Evolutionary conservation across 2,888 invertebrate genomes (phyloP).

Genomic region (Capitulum mitella): DNA sequence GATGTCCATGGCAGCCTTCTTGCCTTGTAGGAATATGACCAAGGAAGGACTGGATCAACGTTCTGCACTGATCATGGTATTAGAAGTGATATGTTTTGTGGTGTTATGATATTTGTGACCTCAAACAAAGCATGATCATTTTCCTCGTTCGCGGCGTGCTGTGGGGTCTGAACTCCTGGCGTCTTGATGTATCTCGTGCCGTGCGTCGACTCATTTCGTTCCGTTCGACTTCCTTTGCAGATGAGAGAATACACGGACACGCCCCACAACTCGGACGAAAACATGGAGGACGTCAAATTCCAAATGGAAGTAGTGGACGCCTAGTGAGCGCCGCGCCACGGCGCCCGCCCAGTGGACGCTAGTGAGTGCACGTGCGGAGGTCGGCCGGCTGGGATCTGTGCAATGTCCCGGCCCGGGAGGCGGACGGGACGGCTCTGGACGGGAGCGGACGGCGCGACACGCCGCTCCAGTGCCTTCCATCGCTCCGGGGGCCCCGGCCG

Average conservation of each 20-base stretch:
- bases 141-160: too few relatives aligned
- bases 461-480: not conserved
- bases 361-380: not conserved
- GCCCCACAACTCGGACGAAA: slow-evolving; percentile 9
- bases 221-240: not conserved
- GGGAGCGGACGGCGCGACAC: not conserved
- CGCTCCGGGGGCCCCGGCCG: not conserved
- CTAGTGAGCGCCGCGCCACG: not conserved
- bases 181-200: too few relatives aligned
- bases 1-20: too few relatives aligned
- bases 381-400: not conserved
- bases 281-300: slow-evolving; percentile 22
- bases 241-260: slow-evolving; percentile 17
- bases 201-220: too few relatives aligned
- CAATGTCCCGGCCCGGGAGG: not conserved
- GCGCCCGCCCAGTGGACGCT: not conserved
- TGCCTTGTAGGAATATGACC: too few relatives aligned
- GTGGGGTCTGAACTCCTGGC: too few relatives aligned
- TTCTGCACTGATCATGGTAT: too few relatives aligned
- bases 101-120: too few relatives aligned
- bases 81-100: too few relatives aligned
- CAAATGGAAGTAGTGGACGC: slow-evolving; percentile 18
- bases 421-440: not conserved
- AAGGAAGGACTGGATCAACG: too few relatives aligned
- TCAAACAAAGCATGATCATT: too few relatives aligned